Evolutionary conservation across 1,140 invertebrate genomes (phyloP).

Genomic region (Rhysida immarginata): DNA sequence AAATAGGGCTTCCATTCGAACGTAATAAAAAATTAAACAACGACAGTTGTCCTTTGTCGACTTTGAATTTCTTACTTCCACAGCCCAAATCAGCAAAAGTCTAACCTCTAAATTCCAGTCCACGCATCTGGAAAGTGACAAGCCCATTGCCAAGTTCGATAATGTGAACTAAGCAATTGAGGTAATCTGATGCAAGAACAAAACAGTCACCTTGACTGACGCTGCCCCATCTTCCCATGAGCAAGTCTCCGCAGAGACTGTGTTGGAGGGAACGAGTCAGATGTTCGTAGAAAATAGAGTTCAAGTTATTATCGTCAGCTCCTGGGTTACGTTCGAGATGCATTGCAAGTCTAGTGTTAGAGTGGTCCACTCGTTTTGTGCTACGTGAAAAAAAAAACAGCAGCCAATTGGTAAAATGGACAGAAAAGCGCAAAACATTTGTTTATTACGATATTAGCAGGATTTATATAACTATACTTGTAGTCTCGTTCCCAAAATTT

Average conservation of each 20-base stretch:
- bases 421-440: no score
- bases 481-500: conserved; percentile 99
- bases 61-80: no score
- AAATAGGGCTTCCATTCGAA: background rate
- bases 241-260: conserved; percentile 85
- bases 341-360: conserved; percentile 84
- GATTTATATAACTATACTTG: no score
- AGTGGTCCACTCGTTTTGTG: conserved; percentile 90
- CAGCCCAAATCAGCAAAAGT: no score
- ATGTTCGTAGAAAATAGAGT: conserved; percentile 99
- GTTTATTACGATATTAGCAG: no score
- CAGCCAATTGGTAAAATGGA: no score
- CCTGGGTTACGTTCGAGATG: conserved; percentile 90
- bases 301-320: conserved; percentile 95
- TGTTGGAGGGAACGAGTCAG: conserved; percentile 90
- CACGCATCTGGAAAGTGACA: conserved; percentile 93
- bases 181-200: conserved; percentile 88
- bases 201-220: conserved; percentile 93
- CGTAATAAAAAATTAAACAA: no score
- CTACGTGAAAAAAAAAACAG: conserved; percentile 26
- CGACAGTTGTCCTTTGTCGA: no score
- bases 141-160: conserved; percentile 97
- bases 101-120: conserved; percentile 82
- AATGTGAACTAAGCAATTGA: conserved; percentile 95
- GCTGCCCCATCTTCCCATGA: conserved; percentile 78